Base-by-base conservation (phyloP, 2,888 invertebrate species). In the Campoplex capitator region DNA sequence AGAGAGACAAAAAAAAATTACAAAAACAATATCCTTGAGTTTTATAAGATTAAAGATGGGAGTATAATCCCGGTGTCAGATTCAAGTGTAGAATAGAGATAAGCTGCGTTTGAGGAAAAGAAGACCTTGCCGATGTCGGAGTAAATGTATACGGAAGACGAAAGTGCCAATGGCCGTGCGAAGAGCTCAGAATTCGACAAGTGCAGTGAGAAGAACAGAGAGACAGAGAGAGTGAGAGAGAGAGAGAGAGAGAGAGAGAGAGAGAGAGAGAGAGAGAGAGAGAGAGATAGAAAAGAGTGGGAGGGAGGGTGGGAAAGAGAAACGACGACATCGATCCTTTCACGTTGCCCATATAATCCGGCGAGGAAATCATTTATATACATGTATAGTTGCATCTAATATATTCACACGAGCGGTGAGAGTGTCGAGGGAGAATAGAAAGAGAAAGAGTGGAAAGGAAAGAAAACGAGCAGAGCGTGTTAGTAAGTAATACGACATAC, bases 311-410 rank as follows among this genome's bases (percentile, higher is more conserved):
- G 56, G 28, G 45, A 70, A 35, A 51, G 70, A 71, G 68, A 58
- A 48, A 73, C 65, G 71, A 67, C 77, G 84, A 77, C 77, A 81
- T 84, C 84, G 86, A 86, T 74, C 80, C 86, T 80, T 67, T 80
- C 42, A 48, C 82, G 74, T 42, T 56, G 70, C 45, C 77, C 76
- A 82, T 83, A 83, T 77, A 68, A 85, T 78, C 78, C 82, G 45
- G 45, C 16, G 70, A 23, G 70, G 23, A 23, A 67, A 54, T 23
- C 54, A 54, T 77, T 67, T 32, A 35, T 67, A 77, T 67, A 74
- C 68, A 70, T 56, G 77, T 85, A 67, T 74, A 77, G 18, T n/a
- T 68, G 67, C 38, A 3, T 38, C 54, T 77, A 54, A 77, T 67
- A 62, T 67, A 62, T 67, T 67, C 51, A 38, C 77, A 35, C 62